Base-by-base conservation (phyloP, 2,113 vertebrate genomes). In the Pleuronectes platessa region DNA sequence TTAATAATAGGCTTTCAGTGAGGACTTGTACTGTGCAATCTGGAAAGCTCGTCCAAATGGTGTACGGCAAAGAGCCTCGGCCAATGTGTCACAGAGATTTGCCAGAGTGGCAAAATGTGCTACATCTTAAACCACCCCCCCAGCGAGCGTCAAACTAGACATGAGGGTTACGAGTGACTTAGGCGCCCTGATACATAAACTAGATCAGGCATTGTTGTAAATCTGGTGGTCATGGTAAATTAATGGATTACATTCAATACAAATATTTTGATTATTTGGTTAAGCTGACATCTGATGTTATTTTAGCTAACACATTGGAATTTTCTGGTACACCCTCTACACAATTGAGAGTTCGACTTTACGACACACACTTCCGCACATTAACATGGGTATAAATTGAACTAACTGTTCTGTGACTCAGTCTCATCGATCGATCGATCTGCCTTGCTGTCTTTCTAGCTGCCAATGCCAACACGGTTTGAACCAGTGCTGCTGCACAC, bases 1-100 rank as follows among this genome's bases (percentile, higher is more conserved):
- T 92, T 92, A 93, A 93, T 92, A 91, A 88, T 71, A 89, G 84
- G 78, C 74, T 79, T 84, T 82, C 89, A 78, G 78, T 76, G 40
- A 78, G 60, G 74, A 71, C 83, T 78, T 81, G 58, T 66, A 60
- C 67, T 67, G 65, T n/a, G 27, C 87, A 83, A 63, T 82, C 65
- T 73, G 55, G 58, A 84, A 64, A 45, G 47, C 75, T 76, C 45
- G 27, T 74, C 61, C 78, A 78, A 84, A 88, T 75, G 68, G 56
- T 87, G 67, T 84, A 72, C 62, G 76, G 79, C 82, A 83, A 81
- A 86, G 71, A 73, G 83, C 88, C 90, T 74, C 73, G 55, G 74
- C 54, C 60, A 76, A 49, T 67, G 66, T 72, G 76, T 80, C 18
- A 27, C 58, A 49, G 55, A 83, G 65, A 81, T 49, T 81, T 56